Evolutionary conservation across 2,888 invertebrate genomes (phyloP).

Genomic region (Actias luna): DNA sequence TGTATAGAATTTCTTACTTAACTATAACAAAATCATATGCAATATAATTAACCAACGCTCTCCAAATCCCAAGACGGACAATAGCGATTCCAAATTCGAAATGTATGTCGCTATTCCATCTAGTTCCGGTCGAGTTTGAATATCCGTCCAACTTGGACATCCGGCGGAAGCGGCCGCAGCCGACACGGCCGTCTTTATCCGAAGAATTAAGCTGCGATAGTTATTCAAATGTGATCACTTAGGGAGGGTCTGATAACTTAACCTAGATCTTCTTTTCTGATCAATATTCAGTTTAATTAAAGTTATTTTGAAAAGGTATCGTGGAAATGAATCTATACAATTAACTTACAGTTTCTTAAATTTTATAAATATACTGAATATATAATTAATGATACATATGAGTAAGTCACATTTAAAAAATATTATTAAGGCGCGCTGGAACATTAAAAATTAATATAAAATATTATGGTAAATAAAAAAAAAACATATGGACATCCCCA

Average conservation of each 20-base stretch:
- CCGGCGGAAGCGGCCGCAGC: conserved; percentile 73
- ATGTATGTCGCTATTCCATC: conserved; percentile 78
- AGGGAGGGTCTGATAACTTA: neutral
- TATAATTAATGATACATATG: too few relatives aligned
- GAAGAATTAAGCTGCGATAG: conserved; percentile 76
- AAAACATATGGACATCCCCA: too few relatives aligned
- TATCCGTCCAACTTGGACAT: conserved; percentile 78
- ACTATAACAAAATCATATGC: neutral
- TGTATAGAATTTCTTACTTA: neutral
- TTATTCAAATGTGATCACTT: conserved; percentile 66
- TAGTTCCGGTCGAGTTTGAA: conserved; percentile 79
- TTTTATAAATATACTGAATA: too few relatives aligned
- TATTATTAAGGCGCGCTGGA: too few relatives aligned
- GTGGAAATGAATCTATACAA: too few relatives aligned
- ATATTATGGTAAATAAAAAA: too few relatives aligned
- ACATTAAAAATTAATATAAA: too few relatives aligned
- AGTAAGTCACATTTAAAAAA: too few relatives aligned
- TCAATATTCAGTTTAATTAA: neutral
- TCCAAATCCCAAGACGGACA: conserved; percentile 40
- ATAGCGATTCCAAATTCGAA: conserved; percentile 73
- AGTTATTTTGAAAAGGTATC: neutral
- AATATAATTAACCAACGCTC: conserved; percentile 15
- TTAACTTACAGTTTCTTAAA: too few relatives aligned
- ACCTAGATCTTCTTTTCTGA: neutral
- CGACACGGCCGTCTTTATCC: conserved; percentile 79